These are phyloP conservation scores for Zosterops hypoxanthus DNA, from an alignment of 2,113 vertebrate species.

Conservation along the genomic window DNA sequence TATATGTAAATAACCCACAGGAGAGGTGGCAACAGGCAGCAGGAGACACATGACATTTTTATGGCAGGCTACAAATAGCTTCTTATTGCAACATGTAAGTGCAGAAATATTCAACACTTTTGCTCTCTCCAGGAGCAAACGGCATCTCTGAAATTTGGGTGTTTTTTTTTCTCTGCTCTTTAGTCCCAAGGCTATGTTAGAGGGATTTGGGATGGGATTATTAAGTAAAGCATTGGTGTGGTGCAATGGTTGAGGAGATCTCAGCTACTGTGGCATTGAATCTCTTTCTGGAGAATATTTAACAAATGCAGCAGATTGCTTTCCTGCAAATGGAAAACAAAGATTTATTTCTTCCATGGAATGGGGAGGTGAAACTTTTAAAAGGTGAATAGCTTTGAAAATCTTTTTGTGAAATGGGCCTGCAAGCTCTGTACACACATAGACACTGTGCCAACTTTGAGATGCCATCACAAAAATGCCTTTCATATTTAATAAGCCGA, in stretches of 20 bases:
- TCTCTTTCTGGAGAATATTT: conserved; percentile 1
- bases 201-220: background rate
- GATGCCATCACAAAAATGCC: background rate
- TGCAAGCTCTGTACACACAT: background rate
- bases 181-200: background rate
- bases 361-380: background rate
- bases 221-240: background rate
- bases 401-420: background rate
- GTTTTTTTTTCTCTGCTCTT: background rate
- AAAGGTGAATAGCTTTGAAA: background rate
- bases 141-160: background rate
- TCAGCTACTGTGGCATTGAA: background rate
- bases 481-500: background rate
- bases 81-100: background rate
- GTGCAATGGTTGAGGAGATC: background rate
- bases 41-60: background rate
- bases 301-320: background rate
- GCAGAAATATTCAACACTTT: background rate
- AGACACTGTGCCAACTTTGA: background rate
- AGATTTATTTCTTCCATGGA: background rate
- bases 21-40: background rate
- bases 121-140: background rate
- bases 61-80: background rate
- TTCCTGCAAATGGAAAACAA: background rate
- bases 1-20: background rate